Evolutionary conservation across 2,113 vertebrate species (phyloP), one percentile per base, ranked within the genome.

Genomic region (Ptilorrhoa leucosticta): DNA sequence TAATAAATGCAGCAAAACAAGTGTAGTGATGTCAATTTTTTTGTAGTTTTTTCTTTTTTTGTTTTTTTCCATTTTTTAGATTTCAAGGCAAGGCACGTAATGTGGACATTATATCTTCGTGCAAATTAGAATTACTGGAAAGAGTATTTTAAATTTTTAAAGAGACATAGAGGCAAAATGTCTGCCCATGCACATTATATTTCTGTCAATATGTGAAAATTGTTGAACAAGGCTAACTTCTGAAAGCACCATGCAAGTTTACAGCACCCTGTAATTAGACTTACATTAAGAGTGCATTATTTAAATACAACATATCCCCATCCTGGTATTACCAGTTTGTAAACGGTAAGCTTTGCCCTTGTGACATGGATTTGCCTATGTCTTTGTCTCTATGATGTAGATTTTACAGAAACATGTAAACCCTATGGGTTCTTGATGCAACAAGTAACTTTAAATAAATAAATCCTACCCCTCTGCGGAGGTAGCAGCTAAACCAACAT

Each of bases 31-130:
- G 98, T 98, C 98, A 99, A 97, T 98, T 98, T 98, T 98, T 98
- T 99, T 94, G 30, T 56, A 9, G 0, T 95, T 96, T 98, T 97
- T 35, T 20, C 1, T 1, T 97, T 97, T 98, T 97, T 95, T 93
- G 94, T 99, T 96, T 95, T 94, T 96, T 92, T 89, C 94, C 33
- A 96, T 98, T 98, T 98, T 98, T 99, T 94, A 99, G 98, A 99
- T 98, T 99, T 98, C 98, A 99, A 99, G 99, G 99, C 99, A 99
- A 99, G 99, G 99, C 99, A 99, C 99, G 99, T 99, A 98, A 99
- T 99, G 99, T 99, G 99, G 99, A 99, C 99, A 98, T 99, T 99
- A 99, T 99, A 99, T 98, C 98, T 99, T 99, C 99, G 99, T 99
- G 99, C 99, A 99, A 99, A 99, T 99, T 98, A 99, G 98, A 98